These are phyloP conservation scores for Trichogramma pretiosum DNA, from an alignment of 1,140 invertebrate genomes.

Conservation along the genomic window DNA sequence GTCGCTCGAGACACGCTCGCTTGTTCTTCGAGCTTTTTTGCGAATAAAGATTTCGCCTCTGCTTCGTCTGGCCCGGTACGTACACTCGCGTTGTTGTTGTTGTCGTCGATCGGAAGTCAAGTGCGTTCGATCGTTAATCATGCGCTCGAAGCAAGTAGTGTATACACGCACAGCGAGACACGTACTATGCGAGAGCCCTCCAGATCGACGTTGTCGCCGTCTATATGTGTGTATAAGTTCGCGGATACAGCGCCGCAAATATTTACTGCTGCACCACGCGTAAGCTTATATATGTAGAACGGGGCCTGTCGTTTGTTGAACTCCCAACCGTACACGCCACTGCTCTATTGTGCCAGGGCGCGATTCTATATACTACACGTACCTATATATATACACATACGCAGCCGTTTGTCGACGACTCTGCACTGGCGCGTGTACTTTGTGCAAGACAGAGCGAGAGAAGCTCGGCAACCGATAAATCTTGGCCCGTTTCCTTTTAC, in stretches of 20 bases:
- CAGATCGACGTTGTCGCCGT: no score
- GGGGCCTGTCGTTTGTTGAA: slow-evolving; percentile 22
- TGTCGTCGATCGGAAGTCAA: slow-evolving; percentile 40
- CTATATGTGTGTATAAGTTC: neutral
- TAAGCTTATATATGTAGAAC: neutral
- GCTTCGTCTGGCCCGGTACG: no score
- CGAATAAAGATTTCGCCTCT: no score
- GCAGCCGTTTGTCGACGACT: slow-evolving; percentile 39
- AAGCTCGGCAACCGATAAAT: slow-evolving; percentile 39
- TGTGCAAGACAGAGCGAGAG: no score
- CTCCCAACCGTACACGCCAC: slow-evolving; percentile 18
- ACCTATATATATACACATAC: no score
- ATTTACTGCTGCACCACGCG: no score
- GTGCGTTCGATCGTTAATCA: slow-evolving; percentile 45
- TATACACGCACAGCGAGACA: neutral
- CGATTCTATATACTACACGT: no score
- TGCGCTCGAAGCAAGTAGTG: slow-evolving; percentile 23
- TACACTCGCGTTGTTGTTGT: no score
- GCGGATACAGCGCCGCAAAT: no score
- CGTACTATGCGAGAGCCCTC: neutral
- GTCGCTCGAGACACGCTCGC: no score
- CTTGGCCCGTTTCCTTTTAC: slow-evolving; percentile 40
- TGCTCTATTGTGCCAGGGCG: slow-evolving; percentile 37
- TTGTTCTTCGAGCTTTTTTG: no score
- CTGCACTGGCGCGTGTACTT: slow-evolving; percentile 25